Conservation (phyloP, 2,888 invertebrate species). For the Cosmia pyralina region DNA sequence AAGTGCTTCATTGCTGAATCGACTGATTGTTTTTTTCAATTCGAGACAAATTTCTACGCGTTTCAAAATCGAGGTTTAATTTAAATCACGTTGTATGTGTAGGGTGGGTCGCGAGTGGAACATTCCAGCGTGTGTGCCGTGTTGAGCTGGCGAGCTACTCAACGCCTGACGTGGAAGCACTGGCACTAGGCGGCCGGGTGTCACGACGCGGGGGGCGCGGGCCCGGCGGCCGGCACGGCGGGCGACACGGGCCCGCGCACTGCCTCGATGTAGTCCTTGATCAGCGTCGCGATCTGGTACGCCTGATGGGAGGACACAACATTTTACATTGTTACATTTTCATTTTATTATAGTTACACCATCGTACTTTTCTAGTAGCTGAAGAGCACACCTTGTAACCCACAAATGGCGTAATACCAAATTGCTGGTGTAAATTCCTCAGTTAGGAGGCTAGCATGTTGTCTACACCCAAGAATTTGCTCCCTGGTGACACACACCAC, state of each 20-base stretch:
- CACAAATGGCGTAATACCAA: not conserved
- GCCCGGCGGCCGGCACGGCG: slow-evolving; percentile 75
- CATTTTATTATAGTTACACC: not conserved
- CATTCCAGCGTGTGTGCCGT: slow-evolving; percentile 19
- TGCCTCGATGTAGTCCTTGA: slow-evolving; percentile 94
- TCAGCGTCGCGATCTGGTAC: slow-evolving; percentile 97
- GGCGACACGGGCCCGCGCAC: slow-evolving; percentile 88
- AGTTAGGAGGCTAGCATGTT: not conserved
- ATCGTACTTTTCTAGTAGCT: not conserved
- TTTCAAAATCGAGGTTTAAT: slow-evolving; percentile 13
- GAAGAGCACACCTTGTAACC: not conserved
- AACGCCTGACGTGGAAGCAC: slow-evolving; percentile 89
- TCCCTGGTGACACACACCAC: not conserved
- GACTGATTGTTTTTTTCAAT: not conserved
- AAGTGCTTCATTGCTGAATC: slow-evolving; percentile 27
- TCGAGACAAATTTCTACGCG: slow-evolving; percentile 34
- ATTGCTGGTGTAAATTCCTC: not conserved
- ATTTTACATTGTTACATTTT: not conserved
- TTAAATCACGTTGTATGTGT: slow-evolving; percentile 52
- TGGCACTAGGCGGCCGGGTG: slow-evolving; percentile 89
- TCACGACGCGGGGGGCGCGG: slow-evolving; percentile 79
- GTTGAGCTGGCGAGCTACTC: slow-evolving; percentile 42
- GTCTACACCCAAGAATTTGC: not conserved
- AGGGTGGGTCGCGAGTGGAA: slow-evolving; percentile 40
- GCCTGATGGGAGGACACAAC: slow-evolving; percentile 90